Percentiles rank a stretch among this genome's conserved stretches.
Evolutionary conservation across 1,140 invertebrate genomes (phyloP).

Genomic region (Lepidotrigona ventralis): DNA sequence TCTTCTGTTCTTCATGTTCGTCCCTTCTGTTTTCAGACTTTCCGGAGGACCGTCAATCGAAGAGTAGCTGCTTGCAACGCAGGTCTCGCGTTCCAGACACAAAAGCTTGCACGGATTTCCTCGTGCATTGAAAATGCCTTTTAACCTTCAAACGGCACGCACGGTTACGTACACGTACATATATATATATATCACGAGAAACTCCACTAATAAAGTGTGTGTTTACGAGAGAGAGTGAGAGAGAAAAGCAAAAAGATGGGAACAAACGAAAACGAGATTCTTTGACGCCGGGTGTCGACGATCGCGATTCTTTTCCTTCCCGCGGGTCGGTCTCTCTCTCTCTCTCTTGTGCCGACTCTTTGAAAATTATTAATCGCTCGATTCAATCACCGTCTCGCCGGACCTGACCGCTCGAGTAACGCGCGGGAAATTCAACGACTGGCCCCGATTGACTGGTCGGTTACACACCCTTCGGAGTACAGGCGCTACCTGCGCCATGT

Average conservation of each 20-base stretch:
- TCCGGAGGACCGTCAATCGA: background rate
- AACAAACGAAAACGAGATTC: background rate
- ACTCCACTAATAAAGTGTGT: slow-evolving; percentile 11
- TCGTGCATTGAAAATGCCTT: background rate
- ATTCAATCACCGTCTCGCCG: background rate
- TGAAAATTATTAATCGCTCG: background rate
- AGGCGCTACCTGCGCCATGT: background rate
- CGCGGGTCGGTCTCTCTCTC: background rate
- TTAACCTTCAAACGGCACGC: background rate
- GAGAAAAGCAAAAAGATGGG: background rate
- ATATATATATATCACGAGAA: background rate
- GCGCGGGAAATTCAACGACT: slow-evolving; percentile 2
- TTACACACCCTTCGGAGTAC: background rate
- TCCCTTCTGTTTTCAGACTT: slow-evolving; percentile 13
- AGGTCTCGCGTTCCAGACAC: background rate
- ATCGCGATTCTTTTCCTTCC: background rate
- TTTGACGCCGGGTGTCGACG: background rate
- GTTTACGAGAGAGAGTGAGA: background rate
- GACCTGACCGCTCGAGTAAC: background rate
- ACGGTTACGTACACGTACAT: background rate
- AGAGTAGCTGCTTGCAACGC: background rate
- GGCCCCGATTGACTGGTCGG: slow-evolving; percentile 13
- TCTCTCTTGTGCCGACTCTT: background rate
- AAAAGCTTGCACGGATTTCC: slow-evolving; percentile 1
- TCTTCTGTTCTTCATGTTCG: background rate